These are phyloP conservation scores for Bimastos eiseni DNA, from an alignment of 2,888 invertebrate genomes.

Conservation along the genomic window DNA sequence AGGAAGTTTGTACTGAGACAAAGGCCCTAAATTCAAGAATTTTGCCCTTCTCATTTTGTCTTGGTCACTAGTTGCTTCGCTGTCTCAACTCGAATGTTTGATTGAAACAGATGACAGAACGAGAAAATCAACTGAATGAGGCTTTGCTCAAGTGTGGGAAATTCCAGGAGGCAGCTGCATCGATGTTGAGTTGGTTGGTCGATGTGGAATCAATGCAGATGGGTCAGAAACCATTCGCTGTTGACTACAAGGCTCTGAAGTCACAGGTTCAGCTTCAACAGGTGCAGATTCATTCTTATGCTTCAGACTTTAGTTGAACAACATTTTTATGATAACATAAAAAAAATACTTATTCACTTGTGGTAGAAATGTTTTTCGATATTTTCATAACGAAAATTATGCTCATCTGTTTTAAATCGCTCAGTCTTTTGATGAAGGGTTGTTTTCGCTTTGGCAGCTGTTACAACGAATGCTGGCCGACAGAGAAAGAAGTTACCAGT, in stretches of 20 bases:
- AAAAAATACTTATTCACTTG: not conserved
- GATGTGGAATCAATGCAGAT: slow-evolving; percentile 97
- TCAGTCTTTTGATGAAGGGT: not conserved
- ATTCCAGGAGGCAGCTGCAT: slow-evolving; percentile 88
- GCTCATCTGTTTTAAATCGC: not conserved
- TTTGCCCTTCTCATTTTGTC: not conserved
- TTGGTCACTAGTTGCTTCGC: not conserved
- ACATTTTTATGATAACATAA: no score
- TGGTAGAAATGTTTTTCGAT: not conserved
- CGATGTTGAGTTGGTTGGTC: slow-evolving; percentile 90
- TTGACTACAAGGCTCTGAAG: slow-evolving; percentile 96
- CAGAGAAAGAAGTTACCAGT: slow-evolving; percentile 28
- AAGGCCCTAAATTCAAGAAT: not conserved
- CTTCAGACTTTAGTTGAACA: not conserved
- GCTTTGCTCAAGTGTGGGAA: slow-evolving; percentile 92
- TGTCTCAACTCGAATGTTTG: not conserved
- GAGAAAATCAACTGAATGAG: slow-evolving; percentile 66
- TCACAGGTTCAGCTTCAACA: slow-evolving; percentile 97
- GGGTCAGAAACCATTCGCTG: slow-evolving; percentile 93
- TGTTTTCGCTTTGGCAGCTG: slow-evolving; percentile 25
- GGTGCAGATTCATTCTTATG: slow-evolving; percentile 60
- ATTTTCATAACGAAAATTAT: not conserved
- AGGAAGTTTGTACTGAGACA: no score
- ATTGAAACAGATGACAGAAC: not conserved
- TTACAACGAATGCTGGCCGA: slow-evolving; percentile 30